Base-by-base conservation (phyloP, 2,888 invertebrate genomes). In the Drosophila mimica region DNA sequence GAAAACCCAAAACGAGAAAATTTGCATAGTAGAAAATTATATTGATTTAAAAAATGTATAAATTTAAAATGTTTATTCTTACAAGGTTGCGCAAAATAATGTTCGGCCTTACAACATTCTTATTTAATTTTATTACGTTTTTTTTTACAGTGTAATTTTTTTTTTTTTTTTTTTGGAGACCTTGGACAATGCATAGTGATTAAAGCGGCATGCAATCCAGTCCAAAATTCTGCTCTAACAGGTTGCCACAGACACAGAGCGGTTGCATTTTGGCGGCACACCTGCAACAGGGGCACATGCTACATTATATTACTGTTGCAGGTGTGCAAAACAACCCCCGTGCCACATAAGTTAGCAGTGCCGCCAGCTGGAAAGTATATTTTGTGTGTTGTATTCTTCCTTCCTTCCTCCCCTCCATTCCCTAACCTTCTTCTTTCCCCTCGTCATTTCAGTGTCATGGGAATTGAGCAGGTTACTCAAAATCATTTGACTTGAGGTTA, bases 321-420 rank as follows among this genome's bases (percentile, higher is more conserved):
- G 79, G 82, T 82, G 82, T 79, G 82, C 76, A 76, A 20, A 85
- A 66, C 88, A 88, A 82, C 85, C 85, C 90, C 71, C 75, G 70
- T 70, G 74, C 68, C 64, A 53, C 38, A 57, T 33, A 53, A 7
- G 9, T 31, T 33, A 68, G 49, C 38, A 5, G 36, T 25, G 15
- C 25, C 11, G 53, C 65, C 54, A 60, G 65, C 60, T 58, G 62
- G 36, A 28, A 46, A 56, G 53, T 40, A 63, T 28, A 46, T 61
- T 59, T 57, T 40, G 30, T 40, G 4, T 20, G 30, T 9, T 31
- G 5, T 40, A 30, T 56, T 31, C 46, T 70, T 57, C 40, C 43
- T 67, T 49, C n/a, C 28, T 15, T 57, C 30, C 49, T 51, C 30
- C 30, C 49, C 9, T 17, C 49, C 17, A 17, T 25, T 20, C 28